phyloP scores from a whole-genome alignment of 30 jellyfish, hydroid and myxozoan species.

The Aurelia sp. region DNA sequence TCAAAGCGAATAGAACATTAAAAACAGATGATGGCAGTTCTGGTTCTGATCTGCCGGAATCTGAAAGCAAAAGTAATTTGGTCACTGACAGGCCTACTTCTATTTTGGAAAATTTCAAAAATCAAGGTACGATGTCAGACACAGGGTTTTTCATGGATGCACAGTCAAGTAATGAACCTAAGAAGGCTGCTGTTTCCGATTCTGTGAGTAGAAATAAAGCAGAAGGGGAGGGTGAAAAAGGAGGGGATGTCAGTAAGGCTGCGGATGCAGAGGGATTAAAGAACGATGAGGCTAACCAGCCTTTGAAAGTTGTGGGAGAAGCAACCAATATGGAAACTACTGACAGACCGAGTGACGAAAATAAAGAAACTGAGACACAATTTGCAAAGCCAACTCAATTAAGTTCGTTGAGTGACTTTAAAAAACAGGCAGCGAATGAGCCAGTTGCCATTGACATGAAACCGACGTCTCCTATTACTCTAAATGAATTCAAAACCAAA shows the following conservation, averaged over 20 bases:
- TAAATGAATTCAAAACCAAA: conserved; percentile 29
- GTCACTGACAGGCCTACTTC: conserved; percentile 17
- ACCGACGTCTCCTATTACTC: conserved; percentile 24
- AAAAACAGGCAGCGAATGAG: not conserved
- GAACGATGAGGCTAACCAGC: not conserved
- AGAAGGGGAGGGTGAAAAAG: conserved; percentile 8
- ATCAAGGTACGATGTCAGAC: not conserved
- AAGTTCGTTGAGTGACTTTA: not conserved
- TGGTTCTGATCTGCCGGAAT: not conserved
- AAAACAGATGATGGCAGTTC: not conserved
- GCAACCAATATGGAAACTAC: not conserved
- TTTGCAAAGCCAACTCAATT: conserved; percentile 8
- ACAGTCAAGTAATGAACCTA: conserved; percentile 2
- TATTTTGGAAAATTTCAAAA: conserved; percentile 31
- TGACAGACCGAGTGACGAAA: not conserved
- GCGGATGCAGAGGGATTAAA: not conserved
- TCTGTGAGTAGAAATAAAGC: not conserved
- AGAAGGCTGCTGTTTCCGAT: not conserved
- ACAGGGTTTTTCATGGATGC: conserved; percentile 39
- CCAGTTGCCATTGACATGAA: not conserved
- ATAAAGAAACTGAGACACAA: not conserved
- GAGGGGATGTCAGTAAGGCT: not conserved
- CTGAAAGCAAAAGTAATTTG: not conserved
- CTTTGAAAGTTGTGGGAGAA: conserved; percentile 11
- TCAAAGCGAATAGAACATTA: not conserved